Evolutionary conservation across 2,113 vertebrate species (phyloP), one percentile per base, ranked within the genome.

Genomic region (Mormyrus iriodes): DNA sequence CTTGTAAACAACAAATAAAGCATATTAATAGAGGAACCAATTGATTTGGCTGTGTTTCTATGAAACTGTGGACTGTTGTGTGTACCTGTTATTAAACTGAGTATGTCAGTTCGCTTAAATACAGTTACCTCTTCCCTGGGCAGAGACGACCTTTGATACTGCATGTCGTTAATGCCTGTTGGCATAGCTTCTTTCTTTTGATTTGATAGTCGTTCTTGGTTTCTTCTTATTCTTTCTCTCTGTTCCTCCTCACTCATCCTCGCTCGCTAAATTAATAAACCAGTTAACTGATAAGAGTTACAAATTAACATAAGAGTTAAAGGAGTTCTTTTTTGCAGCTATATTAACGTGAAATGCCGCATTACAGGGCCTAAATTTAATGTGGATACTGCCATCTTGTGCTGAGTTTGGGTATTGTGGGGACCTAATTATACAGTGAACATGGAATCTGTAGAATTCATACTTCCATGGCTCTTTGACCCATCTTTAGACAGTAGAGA

Each of bases 211-310:
- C 93, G 93, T 83, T 95, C 93, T 58, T 95, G 93, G 89, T 93
- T 94, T 87, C 91, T 94, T 88, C 90, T 94, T 89, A 94, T 95
- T 89, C 93, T 93, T 85, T 95, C 94, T 88, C 93, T 91, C 90
- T 95, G 95, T 89, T 96, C 95, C 13, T 93, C 93, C 90, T 95
- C 94, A 15, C 91, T 95, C 94, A 95, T 94, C 90, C 91, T 94
- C 46, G 86, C 92, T 84, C 93, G 94, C 94, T 95, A 88, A 79
- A 79, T 35, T 35, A 79, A 79, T 35, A 79, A 42, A 79, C 35
- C 35, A 79, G 15, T 79, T 42, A 79, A 79, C 35, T 42, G 15
- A 19, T 19, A 79, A 42, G 13, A 79, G 31, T 42, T 42, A 42
- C 31, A 42, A 17, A 79, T 79, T 42, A 79, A 79, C 73, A 79